Evolutionary conservation across 1,140 invertebrate genomes (phyloP).

Genomic region (Aethina tumida): DNA sequence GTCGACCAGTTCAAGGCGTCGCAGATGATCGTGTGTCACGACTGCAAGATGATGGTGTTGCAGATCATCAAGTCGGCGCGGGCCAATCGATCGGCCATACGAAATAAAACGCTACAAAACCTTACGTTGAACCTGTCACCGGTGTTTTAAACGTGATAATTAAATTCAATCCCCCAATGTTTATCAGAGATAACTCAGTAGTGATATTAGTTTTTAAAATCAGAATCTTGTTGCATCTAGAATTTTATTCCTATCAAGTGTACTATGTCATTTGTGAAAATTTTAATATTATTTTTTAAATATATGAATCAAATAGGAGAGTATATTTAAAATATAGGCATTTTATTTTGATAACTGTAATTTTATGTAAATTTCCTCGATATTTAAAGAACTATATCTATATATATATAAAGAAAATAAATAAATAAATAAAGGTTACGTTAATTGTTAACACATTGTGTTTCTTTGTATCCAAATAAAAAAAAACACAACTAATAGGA

Average conservation of each 20-base stretch:
- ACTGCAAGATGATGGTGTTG: conserved; percentile 88
- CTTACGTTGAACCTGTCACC: conserved; percentile 72
- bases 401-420: conserved; percentile 3
- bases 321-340: conserved; percentile 17
- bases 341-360: conserved; percentile 22
- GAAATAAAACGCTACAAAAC: conserved; percentile 68
- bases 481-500: not conserved
- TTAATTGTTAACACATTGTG: conserved; percentile 10
- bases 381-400: conserved; percentile 11
- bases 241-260: conserved; percentile 11
- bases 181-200: conserved; percentile 14
- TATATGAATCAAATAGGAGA: conserved; percentile 11
- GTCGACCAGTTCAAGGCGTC: conserved; percentile 22
- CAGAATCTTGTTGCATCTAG: conserved; percentile 10
- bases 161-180: too few species aligned
- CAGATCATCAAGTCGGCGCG: conserved; percentile 84
- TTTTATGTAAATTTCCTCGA: conserved; percentile 16
- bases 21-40: conserved; percentile 66
- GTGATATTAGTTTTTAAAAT: conserved; percentile 20
- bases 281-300: conserved; percentile 8
- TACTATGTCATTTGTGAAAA: conserved; percentile 4
- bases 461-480: not conserved
- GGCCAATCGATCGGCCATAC: conserved; percentile 63
- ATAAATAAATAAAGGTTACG: conserved; percentile 13
- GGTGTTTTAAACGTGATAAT: conserved; percentile 66